A percentile compares a stretch with the other conserved stretches of the same genome.
phyloP scores from a whole-genome alignment of 2,888 invertebrate species.

The Escarpia spicata region DNA sequence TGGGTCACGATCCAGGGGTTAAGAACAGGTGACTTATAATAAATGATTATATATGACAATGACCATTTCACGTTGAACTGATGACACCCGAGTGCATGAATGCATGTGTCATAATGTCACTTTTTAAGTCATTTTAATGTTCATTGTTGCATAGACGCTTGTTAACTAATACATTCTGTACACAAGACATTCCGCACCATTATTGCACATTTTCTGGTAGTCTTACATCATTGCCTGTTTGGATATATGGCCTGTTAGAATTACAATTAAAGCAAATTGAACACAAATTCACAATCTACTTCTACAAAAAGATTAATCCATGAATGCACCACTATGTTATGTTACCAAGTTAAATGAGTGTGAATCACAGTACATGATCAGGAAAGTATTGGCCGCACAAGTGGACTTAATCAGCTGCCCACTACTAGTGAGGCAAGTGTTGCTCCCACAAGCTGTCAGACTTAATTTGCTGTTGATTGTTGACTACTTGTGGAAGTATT shows the following conservation, averaged over 20 bases:
- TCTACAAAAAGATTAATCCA: neutral
- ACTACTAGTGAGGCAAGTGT: neutral
- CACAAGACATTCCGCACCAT: too few relatives aligned
- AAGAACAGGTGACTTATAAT: too few relatives aligned
- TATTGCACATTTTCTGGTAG: neutral
- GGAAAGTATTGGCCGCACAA: neutral
- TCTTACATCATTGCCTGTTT: too few relatives aligned
- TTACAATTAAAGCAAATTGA: neutral
- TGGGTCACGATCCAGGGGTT: too few relatives aligned
- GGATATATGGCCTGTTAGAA: neutral
- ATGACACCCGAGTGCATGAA: too few relatives aligned
- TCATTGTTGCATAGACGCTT: too few relatives aligned
- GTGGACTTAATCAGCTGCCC: neutral
- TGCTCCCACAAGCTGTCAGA: neutral
- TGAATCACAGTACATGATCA: neutral
- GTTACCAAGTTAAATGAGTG: neutral
- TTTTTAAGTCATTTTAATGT: too few relatives aligned
- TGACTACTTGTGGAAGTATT: constrained; percentile 20
- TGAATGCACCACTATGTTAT: neutral
- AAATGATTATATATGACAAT: too few relatives aligned
- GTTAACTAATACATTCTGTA: too few relatives aligned
- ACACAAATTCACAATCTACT: neutral
- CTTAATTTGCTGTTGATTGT: neutral
- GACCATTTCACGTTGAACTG: too few relatives aligned
- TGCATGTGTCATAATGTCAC: too few relatives aligned